These are phyloP conservation scores for Encarsia formosa DNA, from an alignment of 2,888 invertebrate species.

Conservation along the genomic window DNA sequence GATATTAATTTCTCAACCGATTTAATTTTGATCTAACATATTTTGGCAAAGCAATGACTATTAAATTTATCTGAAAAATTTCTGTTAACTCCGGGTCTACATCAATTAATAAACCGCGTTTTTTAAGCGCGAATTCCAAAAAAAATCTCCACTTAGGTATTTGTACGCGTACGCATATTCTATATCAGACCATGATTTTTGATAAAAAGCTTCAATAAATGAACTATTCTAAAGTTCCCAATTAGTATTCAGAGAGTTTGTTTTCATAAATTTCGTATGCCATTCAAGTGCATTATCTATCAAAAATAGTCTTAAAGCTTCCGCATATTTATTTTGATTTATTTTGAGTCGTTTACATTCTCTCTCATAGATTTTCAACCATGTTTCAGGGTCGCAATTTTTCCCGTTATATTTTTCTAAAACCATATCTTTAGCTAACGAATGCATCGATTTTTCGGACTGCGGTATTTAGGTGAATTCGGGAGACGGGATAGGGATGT, in stretches of 20 bases:
- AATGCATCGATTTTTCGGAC: not conserved
- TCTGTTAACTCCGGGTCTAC: too few relatives aligned
- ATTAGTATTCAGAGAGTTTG: not conserved
- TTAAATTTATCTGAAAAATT: too few relatives aligned
- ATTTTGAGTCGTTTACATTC: constrained; percentile 7
- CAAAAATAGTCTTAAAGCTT: not conserved
- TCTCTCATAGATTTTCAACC: constrained; percentile 19
- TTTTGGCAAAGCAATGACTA: too few relatives aligned
- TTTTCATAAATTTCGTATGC: not conserved
- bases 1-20: too few relatives aligned
- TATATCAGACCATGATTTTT: constrained; percentile 26
- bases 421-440: not conserved
- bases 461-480: too few relatives aligned
- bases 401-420: constrained; percentile 13
- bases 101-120: constrained; percentile 25
- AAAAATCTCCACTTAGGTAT: constrained; percentile 19
- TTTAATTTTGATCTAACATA: too few relatives aligned
- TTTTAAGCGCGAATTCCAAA: constrained; percentile 23
- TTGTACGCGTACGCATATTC: constrained; percentile 24
- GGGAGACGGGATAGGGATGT: not conserved
- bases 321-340: not conserved
- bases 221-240: constrained; percentile 23
- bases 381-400: constrained; percentile 24
- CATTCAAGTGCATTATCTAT: not conserved
- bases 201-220: too few relatives aligned